Evolutionary conservation across 1,140 invertebrate genomes (phyloP).

Genomic region (Drosophila pruinosa): DNA sequence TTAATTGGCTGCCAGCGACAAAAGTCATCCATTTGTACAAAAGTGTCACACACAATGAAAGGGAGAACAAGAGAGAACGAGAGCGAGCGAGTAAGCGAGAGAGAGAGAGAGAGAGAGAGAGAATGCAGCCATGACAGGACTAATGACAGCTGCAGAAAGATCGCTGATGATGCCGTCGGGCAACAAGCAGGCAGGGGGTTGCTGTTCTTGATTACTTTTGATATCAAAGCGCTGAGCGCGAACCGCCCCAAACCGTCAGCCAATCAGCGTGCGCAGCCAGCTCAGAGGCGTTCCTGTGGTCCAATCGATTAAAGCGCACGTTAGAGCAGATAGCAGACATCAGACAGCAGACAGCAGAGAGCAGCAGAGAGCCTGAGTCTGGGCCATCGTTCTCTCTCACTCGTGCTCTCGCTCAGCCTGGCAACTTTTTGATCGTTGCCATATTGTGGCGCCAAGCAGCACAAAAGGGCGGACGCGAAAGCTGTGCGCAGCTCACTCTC

Average conservation of each 20-base stretch:
- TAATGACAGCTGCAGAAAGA: slow-evolving; percentile 49
- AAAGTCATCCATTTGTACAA: slow-evolving; percentile 69
- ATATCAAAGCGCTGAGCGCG: slow-evolving; percentile 60
- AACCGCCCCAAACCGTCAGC: slow-evolving; percentile 49
- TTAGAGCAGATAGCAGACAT: not conserved
- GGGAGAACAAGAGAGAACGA: not conserved
- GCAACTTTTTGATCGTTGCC: slow-evolving; percentile 70
- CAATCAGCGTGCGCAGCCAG: slow-evolving; percentile 56
- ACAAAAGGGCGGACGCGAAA: slow-evolving; percentile 70
- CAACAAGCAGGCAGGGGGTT: not conserved
- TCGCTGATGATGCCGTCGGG: slow-evolving; percentile 26
- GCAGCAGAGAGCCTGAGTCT: not conserved
- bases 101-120: not conserved
- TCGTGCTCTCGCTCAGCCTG: slow-evolving; percentile 4
- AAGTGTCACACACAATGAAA: slow-evolving; percentile 52
- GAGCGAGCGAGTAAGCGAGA: not conserved
- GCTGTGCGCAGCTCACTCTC: slow-evolving; percentile 53
- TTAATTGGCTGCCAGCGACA: slow-evolving; percentile 79
- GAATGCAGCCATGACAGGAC: slow-evolving; percentile 52
- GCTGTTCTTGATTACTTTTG: slow-evolving; percentile 15
- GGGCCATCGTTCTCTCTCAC: not conserved
- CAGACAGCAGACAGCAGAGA: not conserved
- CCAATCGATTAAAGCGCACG: slow-evolving; percentile 57
- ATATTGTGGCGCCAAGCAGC: slow-evolving; percentile 63
- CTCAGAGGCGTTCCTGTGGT: slow-evolving; percentile 51